Percentiles rank a stretch among this genome's conserved stretches.
Conservation (phyloP, 1,140 invertebrate genomes). For the Procambarus clarkii region DNA sequence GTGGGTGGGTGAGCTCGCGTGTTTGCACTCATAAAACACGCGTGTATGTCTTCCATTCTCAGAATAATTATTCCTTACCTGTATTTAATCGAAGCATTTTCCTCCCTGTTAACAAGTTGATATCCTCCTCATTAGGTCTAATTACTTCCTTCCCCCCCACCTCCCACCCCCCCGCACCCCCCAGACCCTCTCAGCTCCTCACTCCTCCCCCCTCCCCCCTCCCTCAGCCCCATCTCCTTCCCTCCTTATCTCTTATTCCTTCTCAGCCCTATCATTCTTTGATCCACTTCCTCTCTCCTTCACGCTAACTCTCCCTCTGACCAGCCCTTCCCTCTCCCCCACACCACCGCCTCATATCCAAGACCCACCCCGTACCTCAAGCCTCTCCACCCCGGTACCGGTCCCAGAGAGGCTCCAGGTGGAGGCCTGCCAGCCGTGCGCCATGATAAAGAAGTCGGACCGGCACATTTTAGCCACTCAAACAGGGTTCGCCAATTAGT, state of each 20-base stretch:
- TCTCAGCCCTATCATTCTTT: not conserved
- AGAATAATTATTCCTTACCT: not conserved
- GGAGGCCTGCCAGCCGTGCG: too few relatives aligned
- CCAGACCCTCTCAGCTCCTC: not conserved
- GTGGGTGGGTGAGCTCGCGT: not conserved
- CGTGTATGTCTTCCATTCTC: not conserved
- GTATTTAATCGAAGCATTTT: conserved; percentile 9
- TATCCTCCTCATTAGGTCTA: not conserved
- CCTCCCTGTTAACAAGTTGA: not conserved
- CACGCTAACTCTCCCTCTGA: not conserved
- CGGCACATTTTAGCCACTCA: not conserved
- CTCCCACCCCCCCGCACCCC: not conserved
- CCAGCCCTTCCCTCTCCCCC: not conserved
- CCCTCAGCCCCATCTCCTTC: not conserved
- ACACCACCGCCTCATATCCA: not conserved
- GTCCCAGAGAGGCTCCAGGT: too few relatives aligned
- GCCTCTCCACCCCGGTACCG: too few relatives aligned
- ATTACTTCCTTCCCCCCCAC: conserved; percentile 1
- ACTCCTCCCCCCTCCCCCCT: not conserved
- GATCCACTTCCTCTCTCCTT: not conserved
- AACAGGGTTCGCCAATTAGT: conserved; percentile 4
- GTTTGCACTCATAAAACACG: not conserved
- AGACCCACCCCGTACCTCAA: too few relatives aligned
- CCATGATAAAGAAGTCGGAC: not conserved
- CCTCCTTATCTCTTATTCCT: not conserved